These are phyloP conservation scores for Elymnias hypermnestra DNA, from an alignment of 1,140 invertebrate genomes.

Conservation along the genomic window DNA sequence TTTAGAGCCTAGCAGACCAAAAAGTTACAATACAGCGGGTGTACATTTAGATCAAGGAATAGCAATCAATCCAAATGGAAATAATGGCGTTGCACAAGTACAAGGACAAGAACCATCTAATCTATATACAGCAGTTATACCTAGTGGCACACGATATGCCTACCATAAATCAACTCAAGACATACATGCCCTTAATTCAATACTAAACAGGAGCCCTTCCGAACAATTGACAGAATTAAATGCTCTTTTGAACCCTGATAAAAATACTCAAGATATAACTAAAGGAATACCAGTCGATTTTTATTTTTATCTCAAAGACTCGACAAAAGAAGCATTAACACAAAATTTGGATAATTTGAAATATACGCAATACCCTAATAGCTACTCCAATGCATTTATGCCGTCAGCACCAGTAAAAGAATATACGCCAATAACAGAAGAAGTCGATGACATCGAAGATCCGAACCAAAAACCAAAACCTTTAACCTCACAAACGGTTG, in stretches of 20 bases:
- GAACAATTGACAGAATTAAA: constrained; percentile 49
- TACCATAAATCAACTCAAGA: constrained; percentile 54
- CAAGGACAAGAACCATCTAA: constrained; percentile 23
- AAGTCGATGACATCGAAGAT: constrained; percentile 61
- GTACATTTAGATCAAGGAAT: constrained; percentile 50
- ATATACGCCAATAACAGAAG: constrained; percentile 65
- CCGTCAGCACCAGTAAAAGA: constrained; percentile 35
- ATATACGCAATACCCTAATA: constrained; percentile 30
- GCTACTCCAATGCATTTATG: constrained; percentile 30
- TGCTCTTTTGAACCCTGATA: constrained; percentile 31
- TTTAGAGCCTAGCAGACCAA: constrained; percentile 25
- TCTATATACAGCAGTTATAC: constrained; percentile 41
- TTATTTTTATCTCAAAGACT: constrained; percentile 51
- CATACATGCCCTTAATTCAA: constrained; percentile 41
- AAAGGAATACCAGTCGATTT: constrained; percentile 42
- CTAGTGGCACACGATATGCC: constrained; percentile 38
- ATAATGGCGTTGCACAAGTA: constrained; percentile 30
- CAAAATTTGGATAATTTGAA: constrained; percentile 27
- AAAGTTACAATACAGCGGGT: constrained; percentile 36
- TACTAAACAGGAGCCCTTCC: constrained; percentile 40
- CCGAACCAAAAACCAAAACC: constrained; percentile 27
- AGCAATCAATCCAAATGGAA: constrained; percentile 51
- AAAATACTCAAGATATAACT: constrained; percentile 23
- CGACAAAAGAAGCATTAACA: constrained; percentile 18
- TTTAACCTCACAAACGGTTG: constrained; percentile 15